These are phyloP conservation scores for Rousettus madagascariensis DNA, from an alignment of 2,797 vertebrate genomes.

Conservation along the genomic window DNA sequence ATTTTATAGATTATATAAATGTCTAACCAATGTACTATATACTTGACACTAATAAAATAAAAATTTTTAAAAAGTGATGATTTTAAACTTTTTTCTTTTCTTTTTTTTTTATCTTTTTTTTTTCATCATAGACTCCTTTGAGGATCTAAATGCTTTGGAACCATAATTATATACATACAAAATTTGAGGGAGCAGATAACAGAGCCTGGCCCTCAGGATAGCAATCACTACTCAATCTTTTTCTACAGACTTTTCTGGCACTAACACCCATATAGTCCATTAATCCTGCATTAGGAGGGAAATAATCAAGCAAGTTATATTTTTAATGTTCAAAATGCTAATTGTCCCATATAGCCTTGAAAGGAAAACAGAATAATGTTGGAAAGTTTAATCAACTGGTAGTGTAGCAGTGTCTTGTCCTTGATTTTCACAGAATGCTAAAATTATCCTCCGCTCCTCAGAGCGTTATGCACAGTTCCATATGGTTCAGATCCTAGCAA, in stretches of 20 bases:
- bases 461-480: slow-evolving; percentile 52
- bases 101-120: neutral
- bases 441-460: slow-evolving; percentile 57
- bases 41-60: too few species aligned
- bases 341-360: neutral
- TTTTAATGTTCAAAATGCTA: slow-evolving; percentile 38
- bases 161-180: neutral
- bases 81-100: neutral
- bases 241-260: neutral
- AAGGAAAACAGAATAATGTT: slow-evolving; percentile 48
- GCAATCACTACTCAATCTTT: neutral
- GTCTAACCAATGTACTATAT: too few species aligned
- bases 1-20: too few species aligned
- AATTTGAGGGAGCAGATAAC: neutral
- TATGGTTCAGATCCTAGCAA: slow-evolving; percentile 54
- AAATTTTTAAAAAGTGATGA: too few species aligned
- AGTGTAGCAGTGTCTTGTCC: neutral
- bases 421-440: slow-evolving; percentile 46
- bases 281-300: neutral
- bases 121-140: neutral
- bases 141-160: neutral
- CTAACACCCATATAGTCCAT: neutral
- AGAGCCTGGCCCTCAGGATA: neutral
- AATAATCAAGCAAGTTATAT: neutral
- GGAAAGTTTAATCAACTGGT: neutral